Percentiles rank a stretch among this genome's conserved stretches.
These are phyloP conservation scores for Erebia epiphron DNA, from an alignment of 2,888 invertebrate genomes.

Conservation along the genomic window DNA sequence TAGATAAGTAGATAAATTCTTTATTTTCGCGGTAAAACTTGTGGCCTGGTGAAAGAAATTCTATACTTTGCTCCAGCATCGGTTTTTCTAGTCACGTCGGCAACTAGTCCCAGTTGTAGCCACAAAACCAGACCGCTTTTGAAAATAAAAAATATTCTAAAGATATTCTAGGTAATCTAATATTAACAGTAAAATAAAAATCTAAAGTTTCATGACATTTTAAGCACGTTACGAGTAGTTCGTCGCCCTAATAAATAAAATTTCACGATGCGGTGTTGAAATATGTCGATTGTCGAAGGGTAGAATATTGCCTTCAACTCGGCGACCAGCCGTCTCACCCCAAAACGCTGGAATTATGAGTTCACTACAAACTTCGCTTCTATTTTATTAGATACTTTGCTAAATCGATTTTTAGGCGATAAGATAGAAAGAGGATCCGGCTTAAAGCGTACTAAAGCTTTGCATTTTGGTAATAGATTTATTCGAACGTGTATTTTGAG, in stretches of 20 bases:
- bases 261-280: constrained; percentile 18
- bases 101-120: too few species aligned
- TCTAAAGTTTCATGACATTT: background rate
- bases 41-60: too few species aligned
- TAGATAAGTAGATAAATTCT: too few species aligned
- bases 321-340: constrained; percentile 25
- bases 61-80: too few species aligned
- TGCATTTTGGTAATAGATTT: constrained; percentile 1
- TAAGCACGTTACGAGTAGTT: background rate
- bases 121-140: too few species aligned
- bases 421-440: constrained; percentile 9
- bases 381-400: constrained; percentile 20
- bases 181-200: too few species aligned
- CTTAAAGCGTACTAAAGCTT: constrained; percentile 5
- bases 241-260: constrained; percentile 5
- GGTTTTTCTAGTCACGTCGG: too few species aligned
- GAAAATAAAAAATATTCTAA: too few species aligned
- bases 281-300: constrained; percentile 7
- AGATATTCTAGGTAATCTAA: too few species aligned
- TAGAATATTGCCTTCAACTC: constrained; percentile 25
- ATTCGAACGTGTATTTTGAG: background rate
- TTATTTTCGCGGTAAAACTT: too few species aligned
- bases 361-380: constrained; percentile 20
- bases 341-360: constrained; percentile 27
- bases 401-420: constrained; percentile 19